These are phyloP conservation scores for Tribolium castaneum DNA, from an alignment of 1,140 invertebrate species.

Conservation along the genomic window DNA sequence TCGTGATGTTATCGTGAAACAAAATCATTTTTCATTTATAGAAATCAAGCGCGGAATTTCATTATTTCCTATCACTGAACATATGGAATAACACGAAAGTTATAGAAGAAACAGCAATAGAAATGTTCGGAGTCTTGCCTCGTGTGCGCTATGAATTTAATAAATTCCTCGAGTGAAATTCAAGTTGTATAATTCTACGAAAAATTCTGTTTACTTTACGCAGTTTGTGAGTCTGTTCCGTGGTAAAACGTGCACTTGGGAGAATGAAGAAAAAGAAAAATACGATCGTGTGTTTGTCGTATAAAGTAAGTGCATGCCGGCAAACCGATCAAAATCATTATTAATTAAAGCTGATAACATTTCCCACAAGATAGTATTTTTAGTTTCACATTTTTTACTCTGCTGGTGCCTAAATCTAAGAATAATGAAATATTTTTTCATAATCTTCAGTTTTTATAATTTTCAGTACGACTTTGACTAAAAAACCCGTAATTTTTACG, in stretches of 20 bases:
- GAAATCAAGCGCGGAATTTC: constrained; percentile 42
- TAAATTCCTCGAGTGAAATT: constrained; percentile 57
- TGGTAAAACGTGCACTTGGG: not conserved
- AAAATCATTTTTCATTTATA: constrained; percentile 1
- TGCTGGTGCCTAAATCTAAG: too few species aligned
- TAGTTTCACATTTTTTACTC: too few species aligned
- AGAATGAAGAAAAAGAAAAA: constrained; percentile 53
- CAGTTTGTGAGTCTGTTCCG: not conserved
- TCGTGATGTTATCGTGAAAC: not conserved
- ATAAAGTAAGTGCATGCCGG: constrained; percentile 56
- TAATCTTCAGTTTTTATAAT: too few species aligned
- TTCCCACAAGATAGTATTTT: too few species aligned
- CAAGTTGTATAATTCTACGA: constrained; percentile 31
- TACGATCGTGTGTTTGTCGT: constrained; percentile 57
- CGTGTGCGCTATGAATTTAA: constrained; percentile 43
- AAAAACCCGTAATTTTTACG: too few species aligned
- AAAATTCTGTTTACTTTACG: constrained; percentile 27
- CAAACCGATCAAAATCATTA: not conserved
- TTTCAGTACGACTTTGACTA: too few species aligned
- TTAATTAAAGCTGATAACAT: too few species aligned
- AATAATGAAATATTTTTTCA: too few species aligned
- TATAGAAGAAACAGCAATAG: not conserved
- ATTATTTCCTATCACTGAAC: constrained; percentile 57
- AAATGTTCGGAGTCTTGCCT: not conserved
- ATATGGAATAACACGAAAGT: constrained; percentile 56